Percentiles rank a stretch among this genome's conserved stretches.
phyloP scores from a whole-genome alignment of 2,113 vertebrate genomes.

The Eretmochelys imbricata region DNA sequence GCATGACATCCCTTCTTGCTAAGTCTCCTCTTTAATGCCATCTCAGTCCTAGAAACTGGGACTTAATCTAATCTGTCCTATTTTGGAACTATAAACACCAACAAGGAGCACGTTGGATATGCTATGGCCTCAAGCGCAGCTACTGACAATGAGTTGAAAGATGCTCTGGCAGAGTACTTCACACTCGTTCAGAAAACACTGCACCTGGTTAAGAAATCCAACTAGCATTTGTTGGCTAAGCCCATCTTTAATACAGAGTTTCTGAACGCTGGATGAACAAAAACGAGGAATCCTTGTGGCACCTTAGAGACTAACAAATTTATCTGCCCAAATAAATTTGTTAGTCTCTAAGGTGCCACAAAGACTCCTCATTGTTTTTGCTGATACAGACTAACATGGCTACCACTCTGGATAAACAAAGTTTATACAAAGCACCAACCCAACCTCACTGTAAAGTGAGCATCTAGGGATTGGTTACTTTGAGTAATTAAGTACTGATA shows the following conservation, averaged over 20 bases:
- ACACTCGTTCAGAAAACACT: rapidly evolving
- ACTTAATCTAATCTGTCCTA: conserved; percentile 49
- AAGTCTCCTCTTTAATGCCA: neutral
- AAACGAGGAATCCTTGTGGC: too few relatives aligned
- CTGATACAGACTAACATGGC: too few relatives aligned
- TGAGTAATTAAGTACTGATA: rapidly evolving
- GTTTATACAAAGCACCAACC: rapidly evolving
- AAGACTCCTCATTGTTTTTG: too few relatives aligned
- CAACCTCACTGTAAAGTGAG: rapidly evolving
- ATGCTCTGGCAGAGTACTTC: neutral
- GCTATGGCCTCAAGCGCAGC: neutral
- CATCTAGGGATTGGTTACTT: neutral
- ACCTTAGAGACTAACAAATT: too few relatives aligned
- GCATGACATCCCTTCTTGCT: neutral
- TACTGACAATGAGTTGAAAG: conserved; percentile 41
- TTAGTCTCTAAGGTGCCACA: too few relatives aligned
- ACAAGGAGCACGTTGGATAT: neutral
- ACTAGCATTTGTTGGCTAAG: rapidly evolving
- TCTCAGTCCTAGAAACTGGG: conserved; percentile 12
- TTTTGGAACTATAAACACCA: neutral
- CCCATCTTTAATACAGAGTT: rapidly evolving
- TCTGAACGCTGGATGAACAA: rapidly evolving
- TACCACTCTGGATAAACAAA: neutral
- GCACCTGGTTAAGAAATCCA: rapidly evolving
- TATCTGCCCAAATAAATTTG: too few relatives aligned